Percentiles rank a stretch among this genome's conserved stretches.
Evolutionary conservation across 2,797 vertebrate genomes (phyloP).

Genomic region (Synaphobranchus kaupii): DNA sequence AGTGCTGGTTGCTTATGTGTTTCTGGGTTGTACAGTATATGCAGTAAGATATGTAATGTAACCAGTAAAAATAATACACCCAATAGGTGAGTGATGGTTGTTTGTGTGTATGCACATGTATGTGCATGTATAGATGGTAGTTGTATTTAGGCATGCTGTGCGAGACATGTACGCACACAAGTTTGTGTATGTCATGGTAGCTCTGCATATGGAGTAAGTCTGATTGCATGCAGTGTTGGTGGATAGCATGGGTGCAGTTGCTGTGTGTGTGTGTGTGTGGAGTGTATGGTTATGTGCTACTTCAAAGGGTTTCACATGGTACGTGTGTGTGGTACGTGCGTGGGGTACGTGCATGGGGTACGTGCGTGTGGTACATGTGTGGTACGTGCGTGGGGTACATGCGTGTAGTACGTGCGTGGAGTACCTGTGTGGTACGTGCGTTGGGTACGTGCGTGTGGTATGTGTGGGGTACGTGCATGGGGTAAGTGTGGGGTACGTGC

Average conservation of each 20-base stretch:
- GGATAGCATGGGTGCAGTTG: not conserved
- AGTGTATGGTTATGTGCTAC: not conserved
- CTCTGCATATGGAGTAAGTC: slow-evolving; percentile 25
- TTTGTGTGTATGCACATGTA: slow-evolving; percentile 18
- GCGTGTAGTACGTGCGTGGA: not conserved
- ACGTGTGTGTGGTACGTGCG: not conserved
- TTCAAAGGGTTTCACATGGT: not conserved
- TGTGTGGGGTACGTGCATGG: not conserved
- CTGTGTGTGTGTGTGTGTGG: not conserved
- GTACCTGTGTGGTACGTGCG: slow-evolving; percentile 14
- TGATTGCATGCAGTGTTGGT: slow-evolving; percentile 26
- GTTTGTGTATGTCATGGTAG: slow-evolving; percentile 31
- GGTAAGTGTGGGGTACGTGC: not conserved
- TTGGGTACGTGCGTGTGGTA: no score
- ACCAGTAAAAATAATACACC: not conserved
- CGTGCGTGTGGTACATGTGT: not conserved
- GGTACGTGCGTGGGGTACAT: slow-evolving; percentile 9
- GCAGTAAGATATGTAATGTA: slow-evolving; percentile 18
- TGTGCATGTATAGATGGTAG: not conserved
- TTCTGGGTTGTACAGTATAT: not conserved
- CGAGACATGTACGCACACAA: slow-evolving; percentile 22
- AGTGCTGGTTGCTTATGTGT: not conserved
- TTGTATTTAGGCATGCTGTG: slow-evolving; percentile 19
- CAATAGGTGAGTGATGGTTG: not conserved
- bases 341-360: no score